Percentiles rank a stretch among this genome's conserved stretches.
phyloP scores from a whole-genome alignment of 2,888 invertebrate genomes.

The Achlya flavicornis region DNA sequence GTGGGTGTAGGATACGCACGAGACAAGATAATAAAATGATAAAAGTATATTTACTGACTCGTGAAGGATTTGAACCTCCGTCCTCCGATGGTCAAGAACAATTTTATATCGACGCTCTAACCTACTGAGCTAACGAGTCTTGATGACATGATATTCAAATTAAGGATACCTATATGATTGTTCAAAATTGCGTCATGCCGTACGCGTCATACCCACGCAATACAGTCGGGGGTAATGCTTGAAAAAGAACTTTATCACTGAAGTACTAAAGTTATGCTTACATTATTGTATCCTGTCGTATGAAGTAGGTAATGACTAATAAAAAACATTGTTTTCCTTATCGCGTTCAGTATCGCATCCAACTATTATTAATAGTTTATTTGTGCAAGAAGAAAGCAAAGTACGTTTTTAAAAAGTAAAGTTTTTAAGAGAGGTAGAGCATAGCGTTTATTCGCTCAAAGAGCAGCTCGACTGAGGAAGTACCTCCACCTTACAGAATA shows the following conservation, averaged over 20 bases:
- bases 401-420: too few species aligned
- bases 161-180: background rate
- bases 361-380: too few species aligned
- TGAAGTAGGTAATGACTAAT: too few species aligned
- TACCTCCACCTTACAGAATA: too few species aligned
- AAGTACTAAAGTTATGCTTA: background rate
- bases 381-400: too few species aligned
- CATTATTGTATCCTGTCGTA: background rate
- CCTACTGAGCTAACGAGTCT: slow-evolving; percentile 47
- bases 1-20: too few species aligned
- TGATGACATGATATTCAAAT: background rate
- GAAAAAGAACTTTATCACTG: background rate
- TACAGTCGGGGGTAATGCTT: background rate
- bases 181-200: slow-evolving; percentile 20
- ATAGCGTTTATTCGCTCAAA: too few species aligned
- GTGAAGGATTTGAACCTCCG: slow-evolving; percentile 49
- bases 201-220: background rate
- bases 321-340: too few species aligned
- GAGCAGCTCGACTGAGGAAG: too few species aligned
- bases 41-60: slow-evolving; percentile 27
- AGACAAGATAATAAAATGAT: slow-evolving; percentile 10
- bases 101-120: slow-evolving; percentile 42
- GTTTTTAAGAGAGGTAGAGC: too few species aligned
- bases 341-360: too few species aligned
- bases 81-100: slow-evolving; percentile 38